Evolutionary conservation across 2,113 vertebrate genomes (phyloP).

Genomic region (Semnornis frantzii): DNA sequence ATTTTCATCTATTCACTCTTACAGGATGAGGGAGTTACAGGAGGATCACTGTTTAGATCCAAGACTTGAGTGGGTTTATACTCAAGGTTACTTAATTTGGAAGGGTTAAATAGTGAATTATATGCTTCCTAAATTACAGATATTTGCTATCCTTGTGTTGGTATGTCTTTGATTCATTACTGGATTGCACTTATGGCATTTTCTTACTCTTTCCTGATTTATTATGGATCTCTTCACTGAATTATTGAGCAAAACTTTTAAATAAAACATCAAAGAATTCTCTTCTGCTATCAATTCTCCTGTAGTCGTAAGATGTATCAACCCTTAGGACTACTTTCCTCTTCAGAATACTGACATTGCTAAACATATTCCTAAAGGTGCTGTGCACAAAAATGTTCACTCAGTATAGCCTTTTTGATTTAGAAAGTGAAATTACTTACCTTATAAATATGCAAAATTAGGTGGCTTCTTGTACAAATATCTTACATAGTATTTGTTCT

Average conservation of each 20-base stretch:
- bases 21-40: neutral
- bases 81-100: neutral
- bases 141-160: neutral
- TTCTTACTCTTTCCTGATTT: constrained; percentile 50
- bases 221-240: constrained; percentile 68
- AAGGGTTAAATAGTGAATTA: neutral
- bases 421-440: constrained; percentile 14
- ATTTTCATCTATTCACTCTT: neutral
- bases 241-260: constrained; percentile 69
- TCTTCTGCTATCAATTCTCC: constrained; percentile 53
- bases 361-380: constrained; percentile 11
- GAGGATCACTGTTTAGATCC: neutral
- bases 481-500: neutral
- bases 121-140: neutral
- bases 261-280: constrained; percentile 69
- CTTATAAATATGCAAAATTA: constrained; percentile 10
- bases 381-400: neutral
- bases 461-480: neutral
- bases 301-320: constrained; percentile 38
- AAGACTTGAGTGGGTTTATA: neutral
- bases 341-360: constrained; percentile 25
- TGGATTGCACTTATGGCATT: constrained; percentile 31
- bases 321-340: constrained; percentile 31
- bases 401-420: neutral
- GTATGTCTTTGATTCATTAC: neutral